Evolutionary conservation across 2,888 invertebrate species (phyloP), one percentile per base, ranked within the genome.

Genomic region (Ernsta delagoae): DNA sequence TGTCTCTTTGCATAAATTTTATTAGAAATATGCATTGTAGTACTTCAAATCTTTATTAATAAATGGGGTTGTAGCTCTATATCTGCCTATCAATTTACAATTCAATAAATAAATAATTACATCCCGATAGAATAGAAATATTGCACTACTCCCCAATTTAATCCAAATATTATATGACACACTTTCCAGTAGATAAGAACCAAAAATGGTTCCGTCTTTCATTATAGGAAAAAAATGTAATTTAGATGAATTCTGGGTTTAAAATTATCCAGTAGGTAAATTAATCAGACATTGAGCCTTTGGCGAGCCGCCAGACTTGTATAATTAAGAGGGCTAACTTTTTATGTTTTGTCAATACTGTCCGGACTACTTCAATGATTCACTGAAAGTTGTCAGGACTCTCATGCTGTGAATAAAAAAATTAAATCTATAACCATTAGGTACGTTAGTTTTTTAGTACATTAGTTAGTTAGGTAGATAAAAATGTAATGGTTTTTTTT

Each of bases 291-390:
- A 66, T 43, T 43, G 53, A 59, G 43, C 59, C 34, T 12, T 53
- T 66, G 66, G 66, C 66, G 11, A 60, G 31, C 53, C 59, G 67
- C 67, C 67, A 67, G 45, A 41, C 45, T 61, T 61, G 61, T 66
- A 54, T 67, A 67, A 67, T 67, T 67, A 67, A 67, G 67, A 61
- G 67, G 53, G 67, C 60, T 54, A 67, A 67, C 60, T 67, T 57
- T 56, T 45, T 41, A 67, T 67, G 67, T 61, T 56, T 43, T 67
- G 54, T 67, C 60, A 67, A 67, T 67, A 67, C 61, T 54, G 60
- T 60, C 41, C 53, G 6, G 50, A 53, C 59, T n/a, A 65, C 59
- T 61, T 61, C 54, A 12, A 60, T 39, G 53, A 53, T 54, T 24
- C 36, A 16, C 36, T 56, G 7, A 59, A 67, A 66, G 36, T 65